phyloP scores from a whole-genome alignment of 2,888 invertebrate genomes.

The Orchestes rusci region DNA sequence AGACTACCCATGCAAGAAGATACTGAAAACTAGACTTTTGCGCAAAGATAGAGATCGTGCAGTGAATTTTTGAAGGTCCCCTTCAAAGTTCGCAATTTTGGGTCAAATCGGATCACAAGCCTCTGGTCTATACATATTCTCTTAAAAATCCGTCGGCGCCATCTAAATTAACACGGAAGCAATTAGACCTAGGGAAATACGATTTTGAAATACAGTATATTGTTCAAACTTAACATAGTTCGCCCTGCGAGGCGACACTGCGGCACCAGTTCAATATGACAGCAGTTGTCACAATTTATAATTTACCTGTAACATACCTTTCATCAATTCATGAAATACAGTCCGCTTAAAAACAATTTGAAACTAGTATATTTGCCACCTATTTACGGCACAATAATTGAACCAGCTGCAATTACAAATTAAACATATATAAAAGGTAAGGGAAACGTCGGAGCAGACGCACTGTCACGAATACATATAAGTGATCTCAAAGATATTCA shows the following conservation, averaged over 20 bases:
- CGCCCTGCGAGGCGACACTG: no score
- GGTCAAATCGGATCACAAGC: conserved; percentile 22
- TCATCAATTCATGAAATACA: no score
- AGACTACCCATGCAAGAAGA: conserved; percentile 16
- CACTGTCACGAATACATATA: conserved; percentile 10
- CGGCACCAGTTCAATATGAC: no score
- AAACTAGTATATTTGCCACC: no score
- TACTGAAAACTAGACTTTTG: conserved; percentile 6
- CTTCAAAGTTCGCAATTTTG: conserved; percentile 15
- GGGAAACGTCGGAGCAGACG: conserved; percentile 3
- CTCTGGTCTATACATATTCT: conserved; percentile 20
- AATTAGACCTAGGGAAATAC: conserved; percentile 12
- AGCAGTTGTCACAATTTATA: no score
- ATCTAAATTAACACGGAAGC: conserved; percentile 21
- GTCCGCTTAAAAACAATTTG: no score
- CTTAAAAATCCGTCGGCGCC: conserved; percentile 21
- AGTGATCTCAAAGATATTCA: conserved; percentile 7
- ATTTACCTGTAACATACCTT: no score
- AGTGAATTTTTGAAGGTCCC: no score
- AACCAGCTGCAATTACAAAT: no score
- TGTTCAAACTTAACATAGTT: no score
- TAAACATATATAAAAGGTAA: conserved; percentile 12
- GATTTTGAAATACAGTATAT: conserved; percentile 9
- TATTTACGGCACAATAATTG: no score
- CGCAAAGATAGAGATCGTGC: no score